Conservation (phyloP, 2,888 invertebrate species). For the Ochropacha duplaris region DNA sequence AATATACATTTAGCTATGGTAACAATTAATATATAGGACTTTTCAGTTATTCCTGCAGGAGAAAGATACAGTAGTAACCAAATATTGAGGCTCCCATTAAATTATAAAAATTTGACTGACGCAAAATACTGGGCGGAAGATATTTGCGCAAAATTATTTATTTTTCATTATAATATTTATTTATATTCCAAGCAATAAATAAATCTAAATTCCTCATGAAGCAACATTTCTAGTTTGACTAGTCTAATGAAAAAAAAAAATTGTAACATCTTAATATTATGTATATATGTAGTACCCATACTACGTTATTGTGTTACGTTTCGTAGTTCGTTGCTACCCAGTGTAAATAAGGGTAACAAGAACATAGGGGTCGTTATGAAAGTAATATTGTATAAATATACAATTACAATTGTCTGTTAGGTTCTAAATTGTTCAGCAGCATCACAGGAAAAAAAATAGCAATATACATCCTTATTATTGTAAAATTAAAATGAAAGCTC, state of each 20-base stretch:
- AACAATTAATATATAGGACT: constrained; percentile 64
- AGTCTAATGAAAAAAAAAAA: constrained; percentile 66
- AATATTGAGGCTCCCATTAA: background rate
- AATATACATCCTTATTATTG: constrained; percentile 56
- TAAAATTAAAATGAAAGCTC: constrained; percentile 29
- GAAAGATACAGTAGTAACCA: background rate
- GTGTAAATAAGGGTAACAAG: constrained; percentile 9
- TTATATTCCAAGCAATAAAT: constrained; percentile 65
- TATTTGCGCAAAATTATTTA: background rate
- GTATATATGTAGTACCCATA: constrained; percentile 18
- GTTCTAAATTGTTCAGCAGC: constrained; percentile 48
- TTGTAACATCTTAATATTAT: constrained; percentile 38
- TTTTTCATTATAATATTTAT: constrained; percentile 13
- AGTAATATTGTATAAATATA: constrained; percentile 38
- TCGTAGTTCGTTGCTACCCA: background rate
- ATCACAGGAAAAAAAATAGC: constrained; percentile 69
- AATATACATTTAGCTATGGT: constrained; percentile 72
- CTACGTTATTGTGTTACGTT: constrained; percentile 26
- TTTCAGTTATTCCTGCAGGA: constrained; percentile 25
- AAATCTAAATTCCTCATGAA: constrained; percentile 64
- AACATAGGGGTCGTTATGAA: too few relatives aligned
- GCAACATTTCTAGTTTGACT: constrained; percentile 75
- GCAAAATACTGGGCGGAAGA: background rate
- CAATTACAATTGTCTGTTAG: constrained; percentile 37
- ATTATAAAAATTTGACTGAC: background rate